Conservation (phyloP, 2,888 invertebrate species). For the Mythimna ferrago region DNA sequence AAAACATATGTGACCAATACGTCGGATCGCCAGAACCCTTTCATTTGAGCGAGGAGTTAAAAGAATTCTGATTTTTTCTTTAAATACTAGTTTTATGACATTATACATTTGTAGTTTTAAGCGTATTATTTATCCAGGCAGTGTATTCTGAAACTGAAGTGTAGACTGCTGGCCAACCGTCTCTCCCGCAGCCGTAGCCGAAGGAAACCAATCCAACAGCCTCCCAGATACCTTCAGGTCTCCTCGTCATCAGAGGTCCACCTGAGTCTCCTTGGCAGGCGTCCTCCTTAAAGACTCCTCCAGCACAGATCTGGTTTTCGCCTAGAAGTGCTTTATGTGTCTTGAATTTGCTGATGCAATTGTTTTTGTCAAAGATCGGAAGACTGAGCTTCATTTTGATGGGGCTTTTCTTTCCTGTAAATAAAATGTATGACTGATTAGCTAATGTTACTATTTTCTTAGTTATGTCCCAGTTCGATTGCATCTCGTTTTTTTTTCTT, state of each 20-base stretch:
- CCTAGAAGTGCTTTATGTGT: slow-evolving; percentile 86
- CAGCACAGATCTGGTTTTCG: slow-evolving; percentile 93
- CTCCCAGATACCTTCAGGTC: slow-evolving; percentile 89
- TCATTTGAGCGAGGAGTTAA: slow-evolving; percentile 1
- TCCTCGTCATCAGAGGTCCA: slow-evolving; percentile 93
- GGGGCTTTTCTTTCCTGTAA: slow-evolving; percentile 87
- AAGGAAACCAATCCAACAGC: slow-evolving; percentile 93
- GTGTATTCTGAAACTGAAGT: slow-evolving; percentile 91
- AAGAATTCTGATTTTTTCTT: slow-evolving; percentile 36
- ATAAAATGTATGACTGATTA: slow-evolving; percentile 22
- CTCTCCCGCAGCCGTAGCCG: slow-evolving; percentile 92
- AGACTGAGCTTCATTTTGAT: slow-evolving; percentile 92
- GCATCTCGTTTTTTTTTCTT: too few species aligned
- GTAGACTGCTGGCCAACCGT: slow-evolving; percentile 93
- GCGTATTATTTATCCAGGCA: slow-evolving; percentile 91
- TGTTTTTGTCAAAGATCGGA: slow-evolving; percentile 88
- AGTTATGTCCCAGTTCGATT: too few species aligned
- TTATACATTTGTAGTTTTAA: slow-evolving; percentile 77
- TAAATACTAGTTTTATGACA: slow-evolving; percentile 53
- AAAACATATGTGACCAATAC: slow-evolving; percentile 39
- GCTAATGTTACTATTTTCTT: too few species aligned
- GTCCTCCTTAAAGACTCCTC: slow-evolving; percentile 92
- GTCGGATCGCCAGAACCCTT: slow-evolving; percentile 32
- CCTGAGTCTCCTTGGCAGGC: slow-evolving; percentile 95
- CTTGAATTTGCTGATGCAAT: slow-evolving; percentile 89